phyloP scores from a whole-genome alignment of 1,140 invertebrate species.

The Schlechtendalia chinensis region DNA sequence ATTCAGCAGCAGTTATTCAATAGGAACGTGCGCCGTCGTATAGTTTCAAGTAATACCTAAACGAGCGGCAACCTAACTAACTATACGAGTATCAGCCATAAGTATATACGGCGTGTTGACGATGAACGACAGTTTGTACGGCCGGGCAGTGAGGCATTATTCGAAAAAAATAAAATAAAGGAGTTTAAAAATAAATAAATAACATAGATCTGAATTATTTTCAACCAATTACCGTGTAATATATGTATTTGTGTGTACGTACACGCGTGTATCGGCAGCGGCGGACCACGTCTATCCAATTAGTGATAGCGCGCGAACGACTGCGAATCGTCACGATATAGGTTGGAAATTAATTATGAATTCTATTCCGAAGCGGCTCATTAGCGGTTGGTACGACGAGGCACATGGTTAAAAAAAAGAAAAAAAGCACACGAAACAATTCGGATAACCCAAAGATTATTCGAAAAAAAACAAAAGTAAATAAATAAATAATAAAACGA shows the following conservation, averaged over 20 bases:
- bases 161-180: neutral
- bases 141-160: neutral
- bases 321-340: slow-evolving; percentile 14
- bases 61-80: too few relatives aligned
- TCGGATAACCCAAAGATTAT: slow-evolving; percentile 6
- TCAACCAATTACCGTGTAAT: neutral
- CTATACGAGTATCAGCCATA: too few relatives aligned
- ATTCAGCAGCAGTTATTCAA: neutral
- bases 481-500: slow-evolving; percentile 37
- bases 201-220: slow-evolving; percentile 20
- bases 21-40: neutral
- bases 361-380: slow-evolving; percentile 34
- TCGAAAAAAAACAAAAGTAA: neutral
- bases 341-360: slow-evolving; percentile 39
- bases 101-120: neutral
- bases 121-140: neutral
- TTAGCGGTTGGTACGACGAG: slow-evolving; percentile 3
- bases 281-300: slow-evolving; percentile 30
- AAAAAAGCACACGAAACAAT: neutral
- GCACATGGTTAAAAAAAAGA: neutral
- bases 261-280: neutral
- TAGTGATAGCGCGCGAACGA: slow-evolving; percentile 16
- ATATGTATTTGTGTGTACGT: neutral
- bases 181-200: slow-evolving; percentile 23
- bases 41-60: neutral